Percentiles rank a stretch among this genome's conserved stretches.
Evolutionary conservation across 1,140 invertebrate species (phyloP).

Genomic region (Calycopis cecrops): DNA sequence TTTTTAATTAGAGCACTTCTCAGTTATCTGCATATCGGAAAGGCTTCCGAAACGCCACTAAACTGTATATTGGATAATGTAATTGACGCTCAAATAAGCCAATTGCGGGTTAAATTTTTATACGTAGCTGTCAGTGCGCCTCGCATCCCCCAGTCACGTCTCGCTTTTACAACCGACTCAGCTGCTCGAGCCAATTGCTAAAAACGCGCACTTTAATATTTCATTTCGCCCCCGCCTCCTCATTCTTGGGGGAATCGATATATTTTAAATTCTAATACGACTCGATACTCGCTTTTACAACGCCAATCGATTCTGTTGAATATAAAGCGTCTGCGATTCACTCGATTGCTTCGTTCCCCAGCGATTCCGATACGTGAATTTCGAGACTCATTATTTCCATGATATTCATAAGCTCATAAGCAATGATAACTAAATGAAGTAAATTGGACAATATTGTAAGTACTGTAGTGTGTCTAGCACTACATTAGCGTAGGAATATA

Average conservation of each 20-base stretch:
- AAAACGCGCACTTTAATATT: slow-evolving; percentile 50
- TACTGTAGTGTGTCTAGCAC: too few species aligned
- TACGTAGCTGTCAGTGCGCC: slow-evolving; percentile 21
- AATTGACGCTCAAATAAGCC: not conserved
- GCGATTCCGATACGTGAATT: slow-evolving; percentile 14
- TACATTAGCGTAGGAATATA: too few species aligned
- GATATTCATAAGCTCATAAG: not conserved
- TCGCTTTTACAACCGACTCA: slow-evolving; percentile 57
- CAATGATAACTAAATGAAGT: too few species aligned
- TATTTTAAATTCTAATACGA: slow-evolving; percentile 67
- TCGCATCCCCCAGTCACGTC: slow-evolving; percentile 42
- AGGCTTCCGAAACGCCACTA: too few species aligned
- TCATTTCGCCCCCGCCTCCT: slow-evolving; percentile 33
- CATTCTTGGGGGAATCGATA: slow-evolving; percentile 53
- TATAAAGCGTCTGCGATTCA: slow-evolving; percentile 43
- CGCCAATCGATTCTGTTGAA: slow-evolving; percentile 50
- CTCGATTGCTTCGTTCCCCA: slow-evolving; percentile 26
- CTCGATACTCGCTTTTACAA: slow-evolving; percentile 51
- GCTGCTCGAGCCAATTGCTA: slow-evolving; percentile 45
- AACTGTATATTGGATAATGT: too few species aligned
- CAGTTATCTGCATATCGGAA: too few species aligned
- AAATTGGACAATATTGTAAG: too few species aligned
- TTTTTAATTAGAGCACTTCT: too few species aligned
- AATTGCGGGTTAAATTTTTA: slow-evolving; percentile 27
- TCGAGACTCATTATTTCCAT: not conserved